Evolutionary conservation across 2,888 invertebrate species (phyloP).

Genomic region (Campaea margaritaria): DNA sequence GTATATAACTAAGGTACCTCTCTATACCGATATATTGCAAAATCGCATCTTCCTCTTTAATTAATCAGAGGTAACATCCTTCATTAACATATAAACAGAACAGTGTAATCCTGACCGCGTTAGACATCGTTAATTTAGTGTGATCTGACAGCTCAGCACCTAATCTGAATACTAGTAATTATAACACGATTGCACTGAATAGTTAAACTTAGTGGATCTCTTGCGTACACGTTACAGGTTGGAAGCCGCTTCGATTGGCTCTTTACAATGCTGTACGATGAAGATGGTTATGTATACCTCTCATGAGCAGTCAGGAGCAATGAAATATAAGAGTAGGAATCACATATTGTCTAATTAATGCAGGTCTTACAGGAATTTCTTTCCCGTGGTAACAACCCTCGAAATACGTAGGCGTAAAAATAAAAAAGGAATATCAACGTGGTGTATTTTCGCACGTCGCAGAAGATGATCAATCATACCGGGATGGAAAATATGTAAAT

Average conservation of each 20-base stretch:
- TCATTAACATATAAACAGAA: conserved; percentile 10
- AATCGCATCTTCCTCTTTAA: not conserved
- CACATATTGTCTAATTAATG: no score
- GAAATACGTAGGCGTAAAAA: conserved; percentile 8
- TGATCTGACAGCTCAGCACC: not conserved
- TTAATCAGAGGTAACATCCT: not conserved
- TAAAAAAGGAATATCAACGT: conserved; percentile 30
- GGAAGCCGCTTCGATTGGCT: no score
- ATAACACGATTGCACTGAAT: not conserved
- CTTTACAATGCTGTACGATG: no score
- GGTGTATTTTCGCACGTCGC: conserved; percentile 35
- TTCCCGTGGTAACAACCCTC: not conserved
- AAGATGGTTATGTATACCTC: no score
- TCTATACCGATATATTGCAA: no score
- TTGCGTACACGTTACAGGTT: not conserved
- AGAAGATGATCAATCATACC: conserved; percentile 61
- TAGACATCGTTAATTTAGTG: conserved; percentile 2
- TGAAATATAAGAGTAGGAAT: no score
- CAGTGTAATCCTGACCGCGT: not conserved
- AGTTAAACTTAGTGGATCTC: not conserved
- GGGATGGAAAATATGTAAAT: conserved; percentile 68
- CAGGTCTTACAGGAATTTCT: no score
- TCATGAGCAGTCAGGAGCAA: no score
- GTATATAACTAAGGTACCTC: no score
- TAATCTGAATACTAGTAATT: not conserved